phyloP scores from a whole-genome alignment of 2,797 vertebrate genomes.

The Vireo griseus region DNA sequence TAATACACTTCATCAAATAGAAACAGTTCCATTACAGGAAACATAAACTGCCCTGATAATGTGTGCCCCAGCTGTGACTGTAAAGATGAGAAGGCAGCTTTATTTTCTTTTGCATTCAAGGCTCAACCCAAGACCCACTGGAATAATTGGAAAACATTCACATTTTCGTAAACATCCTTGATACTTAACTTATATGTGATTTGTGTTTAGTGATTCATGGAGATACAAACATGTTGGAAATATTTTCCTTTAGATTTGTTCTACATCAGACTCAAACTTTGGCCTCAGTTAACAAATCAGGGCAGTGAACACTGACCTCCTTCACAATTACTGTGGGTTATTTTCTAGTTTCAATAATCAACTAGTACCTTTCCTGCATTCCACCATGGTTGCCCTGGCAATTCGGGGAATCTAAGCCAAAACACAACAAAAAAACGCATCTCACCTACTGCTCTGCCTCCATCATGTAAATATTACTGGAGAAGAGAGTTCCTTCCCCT shows the following conservation, averaged over 20 bases:
- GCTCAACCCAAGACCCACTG: neutral
- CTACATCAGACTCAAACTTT: neutral
- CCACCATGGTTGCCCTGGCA: neutral
- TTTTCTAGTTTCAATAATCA: neutral
- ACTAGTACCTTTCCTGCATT: neutral
- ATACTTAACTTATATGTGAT: neutral
- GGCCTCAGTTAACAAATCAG: neutral
- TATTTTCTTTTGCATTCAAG: neutral
- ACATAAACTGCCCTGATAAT: neutral
- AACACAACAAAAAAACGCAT: neutral
- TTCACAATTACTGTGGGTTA: neutral
- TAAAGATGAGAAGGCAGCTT: neutral
- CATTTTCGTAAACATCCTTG: neutral
- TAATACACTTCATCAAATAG: neutral
- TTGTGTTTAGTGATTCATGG: neutral
- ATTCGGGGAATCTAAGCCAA: neutral
- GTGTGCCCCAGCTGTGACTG: neutral
- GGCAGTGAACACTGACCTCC: fast-evolving
- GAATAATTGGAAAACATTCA: neutral
- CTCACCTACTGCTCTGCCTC: neutral
- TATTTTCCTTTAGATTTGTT: neutral
- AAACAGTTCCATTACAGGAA: neutral
- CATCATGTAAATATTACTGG: neutral
- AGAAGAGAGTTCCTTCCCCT: neutral
- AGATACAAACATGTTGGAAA: neutral